Conservation (phyloP, 2,113 vertebrate species). For the Aegithalos caudatus region DNA sequence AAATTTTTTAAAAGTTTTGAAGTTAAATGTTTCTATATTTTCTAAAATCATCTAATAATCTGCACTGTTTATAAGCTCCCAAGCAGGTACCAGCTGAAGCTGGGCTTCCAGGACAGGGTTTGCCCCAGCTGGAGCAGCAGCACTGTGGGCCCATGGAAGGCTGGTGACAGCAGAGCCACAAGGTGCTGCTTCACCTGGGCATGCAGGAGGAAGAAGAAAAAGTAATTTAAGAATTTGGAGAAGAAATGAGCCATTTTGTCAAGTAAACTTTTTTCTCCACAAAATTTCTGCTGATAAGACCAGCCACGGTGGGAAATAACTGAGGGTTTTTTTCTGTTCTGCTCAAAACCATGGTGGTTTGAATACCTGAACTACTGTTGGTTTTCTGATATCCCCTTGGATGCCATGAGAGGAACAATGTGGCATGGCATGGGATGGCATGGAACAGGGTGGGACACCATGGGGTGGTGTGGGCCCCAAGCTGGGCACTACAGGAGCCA, state of each 20-base stretch:
- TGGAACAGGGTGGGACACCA: neutral
- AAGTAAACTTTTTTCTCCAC: fast-evolving
- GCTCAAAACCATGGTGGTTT: neutral
- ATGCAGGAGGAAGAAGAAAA: neutral
- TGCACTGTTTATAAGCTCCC: neutral
- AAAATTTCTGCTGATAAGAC: neutral
- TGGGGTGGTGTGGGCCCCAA: fast-evolving
- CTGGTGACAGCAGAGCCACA: neutral
- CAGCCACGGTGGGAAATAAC: neutral
- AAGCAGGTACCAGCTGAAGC: fast-evolving
- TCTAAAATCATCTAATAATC: neutral
- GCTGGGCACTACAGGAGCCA: fast-evolving
- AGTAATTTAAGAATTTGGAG: neutral
- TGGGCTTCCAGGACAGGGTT: neutral
- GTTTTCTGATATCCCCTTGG: neutral
- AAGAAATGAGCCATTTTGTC: neutral
- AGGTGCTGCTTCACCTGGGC: neutral
- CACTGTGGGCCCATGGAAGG: neutral
- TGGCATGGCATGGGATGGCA: neutral
- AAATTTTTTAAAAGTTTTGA: too few species aligned
- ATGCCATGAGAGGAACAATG: neutral
- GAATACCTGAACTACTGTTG: neutral
- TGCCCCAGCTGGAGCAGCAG: neutral
- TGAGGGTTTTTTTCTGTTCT: fast-evolving
- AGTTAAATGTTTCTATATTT: neutral